These are phyloP conservation scores for Plecturocebus donacophilus DNA, from an alignment of 2,113 vertebrate genomes.

Conservation along the genomic window DNA sequence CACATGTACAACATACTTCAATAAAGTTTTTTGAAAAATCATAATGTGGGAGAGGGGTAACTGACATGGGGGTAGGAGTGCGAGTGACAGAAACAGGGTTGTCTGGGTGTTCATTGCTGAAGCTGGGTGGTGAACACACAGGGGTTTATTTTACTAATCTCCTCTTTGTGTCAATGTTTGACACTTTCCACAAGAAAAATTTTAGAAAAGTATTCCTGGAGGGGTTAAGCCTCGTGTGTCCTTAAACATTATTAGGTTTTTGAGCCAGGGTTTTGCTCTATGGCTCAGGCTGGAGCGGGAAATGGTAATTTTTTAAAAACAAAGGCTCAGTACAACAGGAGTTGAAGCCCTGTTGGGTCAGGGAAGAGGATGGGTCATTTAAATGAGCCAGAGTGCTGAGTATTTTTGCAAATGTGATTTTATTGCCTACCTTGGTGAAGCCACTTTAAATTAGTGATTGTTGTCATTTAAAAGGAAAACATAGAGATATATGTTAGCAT, in stretches of 20 bases:
- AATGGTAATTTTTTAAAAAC: neutral
- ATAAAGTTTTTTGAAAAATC: neutral
- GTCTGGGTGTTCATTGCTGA: neutral
- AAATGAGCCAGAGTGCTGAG: neutral
- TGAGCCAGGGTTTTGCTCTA: too few relatives aligned
- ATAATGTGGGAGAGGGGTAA: neutral
- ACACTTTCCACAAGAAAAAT: neutral
- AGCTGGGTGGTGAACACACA: neutral
- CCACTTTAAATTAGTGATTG: neutral
- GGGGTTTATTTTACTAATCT: neutral
- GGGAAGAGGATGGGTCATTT: neutral
- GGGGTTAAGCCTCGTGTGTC: neutral
- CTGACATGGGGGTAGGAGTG: neutral
- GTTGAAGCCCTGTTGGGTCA: neutral
- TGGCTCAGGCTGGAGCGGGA: too few relatives aligned
- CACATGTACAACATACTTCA: neutral
- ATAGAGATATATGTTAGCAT: neutral
- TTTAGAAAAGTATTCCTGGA: neutral
- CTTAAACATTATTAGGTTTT: neutral
- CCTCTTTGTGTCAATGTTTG: neutral
- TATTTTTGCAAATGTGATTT: neutral
- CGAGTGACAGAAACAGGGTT: accelerated
- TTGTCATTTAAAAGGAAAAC: neutral
- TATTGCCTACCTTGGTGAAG: neutral
- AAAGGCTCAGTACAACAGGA: neutral